Conservation (phyloP, 2,888 invertebrate genomes). For the Macaria liturata region DNA sequence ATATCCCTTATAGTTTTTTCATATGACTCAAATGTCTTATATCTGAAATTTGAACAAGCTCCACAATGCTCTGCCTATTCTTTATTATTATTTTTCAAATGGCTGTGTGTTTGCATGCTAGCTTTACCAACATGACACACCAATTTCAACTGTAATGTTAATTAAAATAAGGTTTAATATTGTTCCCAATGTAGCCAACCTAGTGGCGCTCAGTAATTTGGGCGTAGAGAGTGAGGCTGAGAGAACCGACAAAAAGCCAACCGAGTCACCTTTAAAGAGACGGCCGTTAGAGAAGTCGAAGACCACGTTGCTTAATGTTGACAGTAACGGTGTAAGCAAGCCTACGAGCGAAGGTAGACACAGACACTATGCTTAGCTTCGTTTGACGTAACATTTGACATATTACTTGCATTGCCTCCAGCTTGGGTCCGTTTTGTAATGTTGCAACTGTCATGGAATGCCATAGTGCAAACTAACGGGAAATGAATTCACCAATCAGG, state of each 20-base stretch:
- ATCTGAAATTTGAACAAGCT: not conserved
- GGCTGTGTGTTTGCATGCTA: slow-evolving; percentile 74
- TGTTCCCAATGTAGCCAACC: slow-evolving; percentile 72
- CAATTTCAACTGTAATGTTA: slow-evolving; percentile 37
- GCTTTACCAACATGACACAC: slow-evolving; percentile 53
- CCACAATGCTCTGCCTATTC: slow-evolving; percentile 29
- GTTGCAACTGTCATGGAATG: too few species aligned
- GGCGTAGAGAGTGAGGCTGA: slow-evolving; percentile 75
- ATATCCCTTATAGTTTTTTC: too few species aligned
- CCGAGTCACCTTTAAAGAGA: slow-evolving; percentile 75
- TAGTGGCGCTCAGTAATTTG: slow-evolving; percentile 82
- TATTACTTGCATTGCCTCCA: too few species aligned
- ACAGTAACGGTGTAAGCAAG: slow-evolving; percentile 78
- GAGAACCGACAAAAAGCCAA: slow-evolving; percentile 70
- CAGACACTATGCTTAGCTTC: slow-evolving; percentile 69
- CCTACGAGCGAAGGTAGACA: slow-evolving; percentile 75
- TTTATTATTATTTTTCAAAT: slow-evolving; percentile 41
- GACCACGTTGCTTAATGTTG: slow-evolving; percentile 77
- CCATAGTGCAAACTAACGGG: too few species aligned
- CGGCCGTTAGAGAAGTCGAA: slow-evolving; percentile 77
- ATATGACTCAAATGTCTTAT: too few species aligned
- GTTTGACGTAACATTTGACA: slow-evolving; percentile 66
- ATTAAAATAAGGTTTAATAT: slow-evolving; percentile 43
- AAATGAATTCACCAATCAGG: too few species aligned
- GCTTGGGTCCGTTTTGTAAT: too few species aligned